Conservation (phyloP, 2,113 vertebrate genomes). For the Lipophrys pholis region DNA sequence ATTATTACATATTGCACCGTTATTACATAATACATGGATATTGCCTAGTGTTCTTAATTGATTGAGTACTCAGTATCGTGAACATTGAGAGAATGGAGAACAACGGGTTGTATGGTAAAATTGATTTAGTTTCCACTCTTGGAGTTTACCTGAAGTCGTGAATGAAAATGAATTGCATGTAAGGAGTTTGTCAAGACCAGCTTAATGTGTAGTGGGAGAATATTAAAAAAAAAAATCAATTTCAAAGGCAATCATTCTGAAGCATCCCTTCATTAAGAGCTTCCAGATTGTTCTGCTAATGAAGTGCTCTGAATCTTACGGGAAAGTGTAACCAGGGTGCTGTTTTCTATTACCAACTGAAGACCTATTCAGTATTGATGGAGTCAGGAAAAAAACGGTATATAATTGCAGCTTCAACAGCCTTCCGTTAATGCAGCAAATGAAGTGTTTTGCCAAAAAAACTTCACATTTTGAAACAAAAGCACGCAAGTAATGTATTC, state of each 20-base stretch:
- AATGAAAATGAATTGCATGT: conserved; percentile 12
- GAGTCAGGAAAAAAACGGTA: neutral
- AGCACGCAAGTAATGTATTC: too few species aligned
- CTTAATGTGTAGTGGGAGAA: conserved; percentile 4
- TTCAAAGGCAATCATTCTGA: conserved; percentile 15
- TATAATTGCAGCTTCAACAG: too few species aligned
- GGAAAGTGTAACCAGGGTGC: neutral
- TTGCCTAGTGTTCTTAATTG: conserved; percentile 52
- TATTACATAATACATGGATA: conserved; percentile 2
- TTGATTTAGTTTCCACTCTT: neutral
- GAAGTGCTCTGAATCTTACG: neutral
- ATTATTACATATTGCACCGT: too few species aligned
- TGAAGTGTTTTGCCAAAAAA: too few species aligned
- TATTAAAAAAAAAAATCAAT: neutral
- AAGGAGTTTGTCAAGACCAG: neutral
- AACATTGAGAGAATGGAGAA: conserved; percentile 39
- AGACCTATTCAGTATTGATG: neutral
- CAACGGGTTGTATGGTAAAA: neutral
- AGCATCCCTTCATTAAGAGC: conserved; percentile 11
- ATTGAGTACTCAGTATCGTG: conserved; percentile 40
- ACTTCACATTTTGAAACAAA: too few species aligned
- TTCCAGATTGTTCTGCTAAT: conserved; percentile 13
- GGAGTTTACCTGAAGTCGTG: neutral
- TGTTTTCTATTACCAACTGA: neutral
- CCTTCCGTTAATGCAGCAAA: too few species aligned